phyloP scores from a whole-genome alignment of 2,797 vertebrate species.

The Cottoperca gobio region DNA sequence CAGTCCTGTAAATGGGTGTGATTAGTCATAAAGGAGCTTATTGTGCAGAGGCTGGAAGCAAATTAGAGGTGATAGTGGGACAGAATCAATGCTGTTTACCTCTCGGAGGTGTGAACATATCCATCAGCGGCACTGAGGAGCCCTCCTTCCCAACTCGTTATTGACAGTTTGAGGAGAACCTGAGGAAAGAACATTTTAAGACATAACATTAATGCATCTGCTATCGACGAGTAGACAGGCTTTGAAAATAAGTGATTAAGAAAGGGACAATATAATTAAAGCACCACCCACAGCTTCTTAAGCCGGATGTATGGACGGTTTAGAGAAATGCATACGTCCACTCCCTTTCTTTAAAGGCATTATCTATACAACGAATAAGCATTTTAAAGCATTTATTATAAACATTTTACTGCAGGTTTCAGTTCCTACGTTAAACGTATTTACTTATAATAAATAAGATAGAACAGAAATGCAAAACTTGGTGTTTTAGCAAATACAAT shows the following conservation, averaged over 20 bases:
- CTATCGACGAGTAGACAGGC: constrained; percentile 75
- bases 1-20: constrained; percentile 85
- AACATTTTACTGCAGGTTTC: not conserved
- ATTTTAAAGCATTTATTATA: too few relatives aligned
- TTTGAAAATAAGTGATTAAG: constrained; percentile 81
- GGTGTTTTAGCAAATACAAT: not conserved
- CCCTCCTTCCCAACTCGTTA: constrained; percentile 78
- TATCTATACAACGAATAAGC: too few relatives aligned
- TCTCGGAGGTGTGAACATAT: constrained; percentile 87
- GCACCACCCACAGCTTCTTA: constrained; percentile 54
- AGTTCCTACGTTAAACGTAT: not conserved
- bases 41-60: constrained; percentile 83
- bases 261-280: constrained; percentile 72
- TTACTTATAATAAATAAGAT: not conserved
- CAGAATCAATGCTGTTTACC: constrained; percentile 91
- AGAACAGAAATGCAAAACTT: not conserved
- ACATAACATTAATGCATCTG: constrained; percentile 81
- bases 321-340: constrained; percentile 45
- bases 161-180: constrained; percentile 85
- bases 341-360: constrained; percentile 28
- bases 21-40: constrained; percentile 85
- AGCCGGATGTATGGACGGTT: constrained; percentile 46
- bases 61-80: constrained; percentile 87
- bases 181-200: constrained; percentile 84
- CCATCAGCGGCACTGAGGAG: constrained; percentile 86